Evolutionary conservation across 2,797 vertebrate genomes (phyloP), one percentile per base, ranked within the genome.

Genomic region (Scomberomorus guttatus): DNA sequence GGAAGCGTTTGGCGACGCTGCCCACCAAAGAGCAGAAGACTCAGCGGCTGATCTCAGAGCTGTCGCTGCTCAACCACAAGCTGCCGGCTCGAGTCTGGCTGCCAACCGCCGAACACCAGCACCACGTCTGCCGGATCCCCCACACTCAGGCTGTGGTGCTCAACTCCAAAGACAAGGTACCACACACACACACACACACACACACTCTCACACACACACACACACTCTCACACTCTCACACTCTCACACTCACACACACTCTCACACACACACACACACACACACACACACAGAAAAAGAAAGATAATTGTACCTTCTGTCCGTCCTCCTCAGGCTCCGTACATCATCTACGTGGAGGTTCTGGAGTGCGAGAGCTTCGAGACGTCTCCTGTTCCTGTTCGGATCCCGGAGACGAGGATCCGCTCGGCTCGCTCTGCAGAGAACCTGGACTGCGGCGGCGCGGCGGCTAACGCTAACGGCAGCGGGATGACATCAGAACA

Each of bases 21-120:
- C 97, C 97, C 20, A 99, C 98, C 89, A 99, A 98, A 81, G 98
- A 99, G 90, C 97, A 99, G 95, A 99, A 99, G 89, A 99, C 98
- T 0, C 97, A 98, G 88, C 89, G 97, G 5, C 95, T 99, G 22
- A 96, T 99, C 87, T 98, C 97, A 0, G 98, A 99, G 88, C 96
- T 99, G 7, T 98, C 97, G 0, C 93, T 97, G 90, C 97, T 99
- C 64, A 99, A 98, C 93, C 97, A 98, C 95, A 98, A 98, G 56
- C 96, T 99, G 82, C 98, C 98, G 0, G 97, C 96, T 0, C 94
- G 98, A 0, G 96, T 97, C 64, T 98, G 97, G 97, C 95, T 99
- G 42, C 98, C 98, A 18, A 98, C 98, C 0, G 96, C 97, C 0
- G 93, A 81, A 2, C 63, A 34, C 91, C 81, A 96, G 85, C 98